Conservation (phyloP, 2,113 vertebrate genomes). For the Perca flavescens region DNA sequence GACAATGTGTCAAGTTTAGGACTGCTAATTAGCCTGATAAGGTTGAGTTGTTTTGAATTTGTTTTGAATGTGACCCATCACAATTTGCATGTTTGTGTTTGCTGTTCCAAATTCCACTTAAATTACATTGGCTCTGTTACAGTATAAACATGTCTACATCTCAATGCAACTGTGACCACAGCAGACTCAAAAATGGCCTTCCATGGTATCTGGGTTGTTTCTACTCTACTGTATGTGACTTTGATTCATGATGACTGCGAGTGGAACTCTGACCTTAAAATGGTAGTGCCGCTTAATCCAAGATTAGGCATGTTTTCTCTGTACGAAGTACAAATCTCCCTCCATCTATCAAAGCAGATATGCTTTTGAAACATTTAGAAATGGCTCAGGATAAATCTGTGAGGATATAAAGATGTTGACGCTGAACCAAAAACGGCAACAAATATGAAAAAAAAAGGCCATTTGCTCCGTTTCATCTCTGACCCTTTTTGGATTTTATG, state of each 20-base stretch:
- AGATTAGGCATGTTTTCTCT: slow-evolving; percentile 73
- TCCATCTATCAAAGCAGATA: slow-evolving; percentile 74
- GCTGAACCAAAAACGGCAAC: slow-evolving; percentile 52
- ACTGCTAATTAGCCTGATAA: neutral
- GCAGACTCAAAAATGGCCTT: neutral
- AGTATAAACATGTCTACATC: neutral
- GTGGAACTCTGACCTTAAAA: slow-evolving; percentile 61
- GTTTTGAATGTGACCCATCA: no score
- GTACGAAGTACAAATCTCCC: slow-evolving; percentile 65
- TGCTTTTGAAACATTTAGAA: slow-evolving; percentile 70
- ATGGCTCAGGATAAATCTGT: slow-evolving; percentile 55
- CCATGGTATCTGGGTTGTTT: slow-evolving; percentile 28
- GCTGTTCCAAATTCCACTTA: no score
- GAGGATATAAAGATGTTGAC: slow-evolving; percentile 54
- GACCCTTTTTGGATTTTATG: slow-evolving; percentile 20
- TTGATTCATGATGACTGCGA: slow-evolving; percentile 44
- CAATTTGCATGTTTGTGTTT: no score
- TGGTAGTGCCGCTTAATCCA: slow-evolving; percentile 71
- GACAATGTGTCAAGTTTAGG: neutral
- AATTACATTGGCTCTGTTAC: neutral
- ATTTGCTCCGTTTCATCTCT: slow-evolving; percentile 49
- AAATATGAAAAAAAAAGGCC: slow-evolving; percentile 47
- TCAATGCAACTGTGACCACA: neutral
- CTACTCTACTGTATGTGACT: slow-evolving; percentile 38
- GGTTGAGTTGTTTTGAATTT: slow-evolving; percentile 4